Conservation (phyloP, 2,113 vertebrate species). For the Leptocoma aspasia region DNA sequence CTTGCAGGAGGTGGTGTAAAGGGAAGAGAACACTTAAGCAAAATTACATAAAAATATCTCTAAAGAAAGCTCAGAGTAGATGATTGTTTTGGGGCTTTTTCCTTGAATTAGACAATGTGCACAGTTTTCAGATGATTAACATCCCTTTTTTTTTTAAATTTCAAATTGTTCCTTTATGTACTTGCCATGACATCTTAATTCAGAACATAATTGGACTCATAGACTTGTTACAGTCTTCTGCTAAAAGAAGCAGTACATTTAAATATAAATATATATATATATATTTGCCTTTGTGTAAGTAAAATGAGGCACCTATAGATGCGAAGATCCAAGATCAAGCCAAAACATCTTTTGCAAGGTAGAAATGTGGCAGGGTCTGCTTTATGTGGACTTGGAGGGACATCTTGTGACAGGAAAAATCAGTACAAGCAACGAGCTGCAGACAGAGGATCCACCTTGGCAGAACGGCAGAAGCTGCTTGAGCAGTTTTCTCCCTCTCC, state of each 20-base stretch:
- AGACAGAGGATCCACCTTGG: rapidly evolving
- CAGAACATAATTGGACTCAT: neutral
- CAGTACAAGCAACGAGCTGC: neutral
- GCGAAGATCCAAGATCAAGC: neutral
- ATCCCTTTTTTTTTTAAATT: neutral
- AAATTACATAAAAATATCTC: neutral
- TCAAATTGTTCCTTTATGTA: neutral
- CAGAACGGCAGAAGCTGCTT: neutral
- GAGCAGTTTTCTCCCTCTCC: neutral
- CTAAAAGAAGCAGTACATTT: neutral
- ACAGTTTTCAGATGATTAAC: neutral
- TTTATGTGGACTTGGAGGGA: neutral
- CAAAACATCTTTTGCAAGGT: neutral
- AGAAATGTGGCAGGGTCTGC: neutral
- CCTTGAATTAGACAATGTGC: neutral
- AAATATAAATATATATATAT: too few relatives aligned
- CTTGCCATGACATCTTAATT: neutral
- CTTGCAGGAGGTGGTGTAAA: neutral
- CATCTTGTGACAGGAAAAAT: neutral
- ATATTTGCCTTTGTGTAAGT: neutral
- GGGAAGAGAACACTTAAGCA: neutral
- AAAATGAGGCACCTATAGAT: neutral
- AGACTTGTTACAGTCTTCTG: neutral
- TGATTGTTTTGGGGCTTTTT: rapidly evolving
- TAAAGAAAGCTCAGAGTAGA: neutral